Base-by-base conservation (phyloP, 2,113 vertebrate genomes). In the Heterotilapia buettikoferi region DNA sequence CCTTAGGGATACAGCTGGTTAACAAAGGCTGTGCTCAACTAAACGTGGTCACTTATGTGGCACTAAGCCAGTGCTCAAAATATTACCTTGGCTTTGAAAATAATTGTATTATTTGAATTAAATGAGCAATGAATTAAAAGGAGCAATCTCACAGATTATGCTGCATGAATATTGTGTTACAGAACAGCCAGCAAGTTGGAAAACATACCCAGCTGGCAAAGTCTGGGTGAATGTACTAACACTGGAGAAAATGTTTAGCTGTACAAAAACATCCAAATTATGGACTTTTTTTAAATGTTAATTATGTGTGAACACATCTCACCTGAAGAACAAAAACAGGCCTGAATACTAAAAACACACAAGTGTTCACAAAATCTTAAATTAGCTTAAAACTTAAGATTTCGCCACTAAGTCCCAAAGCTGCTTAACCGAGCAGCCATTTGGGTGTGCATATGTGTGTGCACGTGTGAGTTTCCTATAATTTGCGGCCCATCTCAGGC, bases 401-500 rank as follows among this genome's bases (percentile, higher is more conserved):
- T 76, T 50, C 18, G 1, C 16, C 45, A 31, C 10, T 8, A 33
- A 78, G 26, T 33, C 73, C 26, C n/a, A 78, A 78, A 52, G 45
- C 73, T 78, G 52, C 36, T 76, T 78, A 66, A 40, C 47, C 19
- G 57, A 80, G 50, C 52, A 79, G 10, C 76, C 40, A 63, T 50
- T 56, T 13, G 7, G 1, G 19, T 50, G 45, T 38, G 78, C 14
- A 50, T 80, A 9, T 78, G 54, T 83, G 71, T 33, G 63, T 87
- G 83, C 47, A 78, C 29, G 24, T 47, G 88, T 61, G 52, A 11
- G 82, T 84, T 83, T 92, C 82, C 92, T 92, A 63, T 89, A 53
- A 89, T 92, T 88, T 91, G 88, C 56, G 36, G 54, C 87, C 80
- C 50, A 87, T 88, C 10, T 80, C 31, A 52, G 80, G 57, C 87